Percentiles rank a stretch among this genome's conserved stretches.
Evolutionary conservation across 2,113 vertebrate species (phyloP).

Genomic region (Lynx canadensis): DNA sequence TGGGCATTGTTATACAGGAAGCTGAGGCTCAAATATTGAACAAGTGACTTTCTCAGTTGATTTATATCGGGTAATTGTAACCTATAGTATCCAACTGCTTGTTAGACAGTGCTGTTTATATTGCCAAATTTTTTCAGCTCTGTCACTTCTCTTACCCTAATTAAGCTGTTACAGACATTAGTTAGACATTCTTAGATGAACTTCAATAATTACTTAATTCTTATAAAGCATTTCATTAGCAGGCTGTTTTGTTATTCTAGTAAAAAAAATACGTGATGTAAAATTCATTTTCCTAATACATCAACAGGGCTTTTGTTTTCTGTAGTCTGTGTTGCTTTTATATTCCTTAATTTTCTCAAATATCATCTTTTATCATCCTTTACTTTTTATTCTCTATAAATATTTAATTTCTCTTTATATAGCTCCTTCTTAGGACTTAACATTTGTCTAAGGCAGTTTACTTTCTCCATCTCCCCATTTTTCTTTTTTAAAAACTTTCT

Average conservation of each 20-base stretch:
- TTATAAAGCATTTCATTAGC: conserved; percentile 9
- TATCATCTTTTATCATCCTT: not conserved
- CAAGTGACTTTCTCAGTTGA: not conserved
- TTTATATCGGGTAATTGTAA: not conserved
- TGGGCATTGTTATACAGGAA: not conserved
- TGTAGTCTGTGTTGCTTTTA: not conserved
- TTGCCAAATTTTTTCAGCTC: not conserved
- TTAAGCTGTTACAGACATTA: not conserved
- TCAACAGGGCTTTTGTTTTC: not conserved
- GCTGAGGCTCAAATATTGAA: not conserved
- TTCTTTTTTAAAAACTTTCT: not conserved
- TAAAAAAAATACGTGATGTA: not conserved
- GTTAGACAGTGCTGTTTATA: not conserved
- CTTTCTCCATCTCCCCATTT: not conserved
- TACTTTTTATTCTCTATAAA: not conserved
- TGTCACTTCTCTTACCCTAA: not conserved
- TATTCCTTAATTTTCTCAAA: not conserved
- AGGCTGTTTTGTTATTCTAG: not conserved
- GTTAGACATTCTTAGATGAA: not conserved
- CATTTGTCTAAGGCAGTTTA: not conserved
- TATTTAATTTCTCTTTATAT: not conserved
- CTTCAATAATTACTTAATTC: conserved; percentile 17
- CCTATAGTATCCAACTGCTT: not conserved
- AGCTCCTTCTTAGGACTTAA: not conserved
- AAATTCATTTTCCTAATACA: not conserved